phyloP scores from a whole-genome alignment of 37 sponge, comb jelly and placozoan species.

The Beroe forskalii region DNA sequence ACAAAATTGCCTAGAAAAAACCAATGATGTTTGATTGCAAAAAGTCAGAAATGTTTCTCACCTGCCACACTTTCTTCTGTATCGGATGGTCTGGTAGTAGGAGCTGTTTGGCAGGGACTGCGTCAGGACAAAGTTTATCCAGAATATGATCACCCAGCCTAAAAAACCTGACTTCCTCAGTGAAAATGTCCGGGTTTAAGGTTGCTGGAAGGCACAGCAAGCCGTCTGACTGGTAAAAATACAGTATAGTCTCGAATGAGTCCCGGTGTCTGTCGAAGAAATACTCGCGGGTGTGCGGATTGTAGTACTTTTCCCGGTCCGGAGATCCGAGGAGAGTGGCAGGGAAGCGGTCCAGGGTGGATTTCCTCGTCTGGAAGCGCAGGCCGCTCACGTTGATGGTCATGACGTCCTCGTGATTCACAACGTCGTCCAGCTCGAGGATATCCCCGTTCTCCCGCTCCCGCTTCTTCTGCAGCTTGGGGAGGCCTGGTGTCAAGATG shows the following conservation, averaged over 20 bases:
- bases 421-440: conserved; percentile 24
- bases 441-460: too few relatives aligned
- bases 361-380: conserved; percentile 19
- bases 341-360: conserved; percentile 16
- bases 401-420: conserved; percentile 8
- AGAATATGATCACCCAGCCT: conserved; percentile 28
- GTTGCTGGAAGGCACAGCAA: conserved; percentile 33
- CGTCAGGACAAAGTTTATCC: conserved; percentile 8
- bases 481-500: background rate
- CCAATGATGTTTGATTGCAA: too few relatives aligned
- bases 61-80: conserved; percentile 33
- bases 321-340: conserved; percentile 9
- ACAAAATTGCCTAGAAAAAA: too few relatives aligned
- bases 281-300: background rate
- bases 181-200: conserved; percentile 25
- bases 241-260: conserved; percentile 25
- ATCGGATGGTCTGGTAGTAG: conserved; percentile 18
- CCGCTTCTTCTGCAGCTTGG: too few relatives aligned
- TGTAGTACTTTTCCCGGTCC: conserved; percentile 34
- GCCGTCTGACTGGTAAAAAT: conserved; percentile 43
- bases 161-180: conserved; percentile 48
- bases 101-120: background rate
- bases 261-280: conserved; percentile 34
- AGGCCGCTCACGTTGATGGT: conserved; percentile 44
- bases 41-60: too few relatives aligned